Base-by-base conservation (phyloP, 1,140 invertebrate genomes). In the Drosophila tropicalis region DNA sequence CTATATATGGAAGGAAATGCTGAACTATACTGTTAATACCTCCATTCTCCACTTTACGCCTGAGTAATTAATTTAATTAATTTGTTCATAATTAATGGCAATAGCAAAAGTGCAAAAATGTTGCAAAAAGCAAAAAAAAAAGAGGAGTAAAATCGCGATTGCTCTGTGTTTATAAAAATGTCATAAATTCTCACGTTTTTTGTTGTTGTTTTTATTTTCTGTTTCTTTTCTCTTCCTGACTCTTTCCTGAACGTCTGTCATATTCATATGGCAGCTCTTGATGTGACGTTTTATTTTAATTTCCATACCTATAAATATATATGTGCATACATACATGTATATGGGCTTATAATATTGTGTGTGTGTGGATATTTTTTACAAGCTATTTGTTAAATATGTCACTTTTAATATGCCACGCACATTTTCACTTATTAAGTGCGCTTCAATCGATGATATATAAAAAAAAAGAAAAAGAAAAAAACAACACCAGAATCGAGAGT, bases 51-150 rank as follows among this genome's bases (percentile, higher is more conserved):
- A 6, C 36, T 41, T 34, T 57, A 76, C 72, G 70, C 77, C 70
- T 78, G 75, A 78, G 77, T 80, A 80, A 80, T 80, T 80, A 78
- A 80, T 78, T 80, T 80, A 80, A 80, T 80, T 80, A 80, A 80
- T 80, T 80, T 80, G 77, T 80, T 77, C 75, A 78, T 80, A 78
- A 80, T 78, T 80, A 80, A 80, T 80, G 70, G 66, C 75, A 74
- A 78, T 40, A 67, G 66, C 57, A 70, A 69, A 54, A 79, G 66
- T 74, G 55, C 62, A 79, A 76, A 71, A 78, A 51, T 63, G 72
- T 71, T 51, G 44, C 17, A 51, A 51, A 19, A 51, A 64, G 63
- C 57, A 25, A 61, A 40, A 57, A 66, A 67, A 36, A 47, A 67
- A 58, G 54, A 34, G 15, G 1, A 40, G 13, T 10, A 51, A 51